These are phyloP conservation scores for Lampris megalopsis DNA, from an alignment of 2,113 vertebrate species.

Conservation along the genomic window DNA sequence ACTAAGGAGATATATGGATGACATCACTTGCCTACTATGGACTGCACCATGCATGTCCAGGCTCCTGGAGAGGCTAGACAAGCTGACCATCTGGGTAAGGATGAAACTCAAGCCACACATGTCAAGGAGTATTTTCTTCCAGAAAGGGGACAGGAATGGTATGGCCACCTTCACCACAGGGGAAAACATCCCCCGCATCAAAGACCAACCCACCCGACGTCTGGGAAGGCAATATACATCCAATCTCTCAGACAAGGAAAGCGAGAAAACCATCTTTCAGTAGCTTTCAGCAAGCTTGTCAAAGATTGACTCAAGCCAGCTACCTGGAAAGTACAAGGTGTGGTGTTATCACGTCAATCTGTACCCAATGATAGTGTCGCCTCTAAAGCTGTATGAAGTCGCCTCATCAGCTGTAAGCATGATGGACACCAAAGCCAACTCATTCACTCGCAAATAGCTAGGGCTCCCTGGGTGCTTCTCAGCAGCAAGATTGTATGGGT, in stretches of 20 bases:
- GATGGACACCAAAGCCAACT: background rate
- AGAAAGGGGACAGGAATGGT: background rate
- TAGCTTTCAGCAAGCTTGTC: slow-evolving; percentile 11
- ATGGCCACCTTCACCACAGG: background rate
- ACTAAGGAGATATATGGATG: slow-evolving; percentile 11
- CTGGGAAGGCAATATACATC: slow-evolving; percentile 11
- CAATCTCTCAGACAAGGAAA: background rate
- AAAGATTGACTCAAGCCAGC: slow-evolving; percentile 1
- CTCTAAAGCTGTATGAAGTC: slow-evolving; percentile 5
- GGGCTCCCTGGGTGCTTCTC: too few relatives aligned
- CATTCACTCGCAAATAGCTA: too few relatives aligned
- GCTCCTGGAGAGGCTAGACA: background rate
- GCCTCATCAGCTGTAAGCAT: background rate
- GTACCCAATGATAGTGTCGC: slow-evolving; percentile 17
- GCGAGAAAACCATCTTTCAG: background rate
- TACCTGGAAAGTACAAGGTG: slow-evolving; percentile 23
- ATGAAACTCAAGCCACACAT: slow-evolving; percentile 10
- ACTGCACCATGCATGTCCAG: slow-evolving; percentile 11
- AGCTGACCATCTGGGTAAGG: background rate
- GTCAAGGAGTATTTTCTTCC: background rate
- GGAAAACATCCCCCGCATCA: slow-evolving; percentile 9
- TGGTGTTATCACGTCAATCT: slow-evolving; percentile 24
- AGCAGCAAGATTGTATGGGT: too few relatives aligned
- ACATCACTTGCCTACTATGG: slow-evolving; percentile 1
- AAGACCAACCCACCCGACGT: background rate